Evolutionary conservation across 1,140 invertebrate species (phyloP).

Genomic region (Steinernema khuongi): DNA sequence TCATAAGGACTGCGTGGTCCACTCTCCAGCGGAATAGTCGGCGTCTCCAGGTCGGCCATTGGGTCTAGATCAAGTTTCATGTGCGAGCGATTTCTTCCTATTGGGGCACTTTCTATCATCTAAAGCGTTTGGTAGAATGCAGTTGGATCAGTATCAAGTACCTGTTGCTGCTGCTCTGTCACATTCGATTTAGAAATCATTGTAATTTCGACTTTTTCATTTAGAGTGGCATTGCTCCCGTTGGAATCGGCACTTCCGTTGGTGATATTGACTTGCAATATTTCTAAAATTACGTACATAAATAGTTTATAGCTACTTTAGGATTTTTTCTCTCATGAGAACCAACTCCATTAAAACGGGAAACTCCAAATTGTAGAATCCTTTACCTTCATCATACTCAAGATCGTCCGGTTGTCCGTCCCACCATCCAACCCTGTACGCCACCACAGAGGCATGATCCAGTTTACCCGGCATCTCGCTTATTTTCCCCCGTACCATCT

Average conservation of each 20-base stretch:
- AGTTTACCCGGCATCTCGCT: slow-evolving; percentile 79
- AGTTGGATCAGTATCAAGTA: background rate
- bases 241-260: background rate
- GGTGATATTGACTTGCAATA: background rate
- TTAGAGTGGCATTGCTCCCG: background rate
- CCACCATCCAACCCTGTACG: slow-evolving; percentile 67
- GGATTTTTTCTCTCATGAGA: background rate
- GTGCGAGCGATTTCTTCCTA: background rate
- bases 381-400: background rate
- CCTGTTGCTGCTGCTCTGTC: background rate
- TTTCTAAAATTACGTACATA: background rate
- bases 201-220: background rate
- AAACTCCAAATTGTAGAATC: too few relatives aligned
- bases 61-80: slow-evolving; percentile 18
- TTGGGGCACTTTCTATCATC: background rate
- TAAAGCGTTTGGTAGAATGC: background rate
- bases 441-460: slow-evolving; percentile 81
- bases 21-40: slow-evolving; percentile 17
- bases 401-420: slow-evolving; percentile 14
- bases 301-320: background rate
- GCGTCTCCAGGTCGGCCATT: slow-evolving; percentile 24
- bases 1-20: slow-evolving; percentile 37
- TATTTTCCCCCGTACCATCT: slow-evolving; percentile 70
- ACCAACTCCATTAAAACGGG: too few relatives aligned
- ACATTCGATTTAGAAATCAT: background rate